A percentile compares a stretch with the other conserved stretches of the same genome.
Conservation (phyloP, 2,797 vertebrate species). For the Coilia nasus region DNA sequence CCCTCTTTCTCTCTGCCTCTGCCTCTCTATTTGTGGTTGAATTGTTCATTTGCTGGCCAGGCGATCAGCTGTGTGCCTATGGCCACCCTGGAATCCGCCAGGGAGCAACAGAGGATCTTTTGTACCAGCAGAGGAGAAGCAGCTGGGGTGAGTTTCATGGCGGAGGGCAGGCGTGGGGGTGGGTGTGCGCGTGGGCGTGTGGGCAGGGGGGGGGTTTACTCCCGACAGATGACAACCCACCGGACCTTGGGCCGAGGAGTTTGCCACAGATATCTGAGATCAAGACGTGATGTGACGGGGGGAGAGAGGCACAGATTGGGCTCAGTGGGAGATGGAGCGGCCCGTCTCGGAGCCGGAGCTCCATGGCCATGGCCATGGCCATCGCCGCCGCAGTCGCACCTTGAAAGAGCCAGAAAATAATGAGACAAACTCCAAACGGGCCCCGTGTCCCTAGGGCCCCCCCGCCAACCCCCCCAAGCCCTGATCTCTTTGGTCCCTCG, state of each 20-base stretch:
- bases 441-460: constrained; percentile 6
- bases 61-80: constrained; percentile 54
- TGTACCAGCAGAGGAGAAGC: constrained; percentile 27
- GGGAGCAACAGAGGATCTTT: constrained; percentile 28
- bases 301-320: neutral
- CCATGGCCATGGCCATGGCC: neutral
- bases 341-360: constrained; percentile 51
- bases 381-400: too few species aligned
- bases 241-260: neutral
- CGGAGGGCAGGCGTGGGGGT: constrained; percentile 1
- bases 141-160: neutral
- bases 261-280: neutral
- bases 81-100: constrained; percentile 39
- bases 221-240: neutral
- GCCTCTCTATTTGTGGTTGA: neutral
- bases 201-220: neutral
- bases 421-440: constrained; percentile 51
- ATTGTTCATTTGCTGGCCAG: constrained; percentile 44
- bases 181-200: too few species aligned
- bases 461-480: too few species aligned
- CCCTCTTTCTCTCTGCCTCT: neutral
- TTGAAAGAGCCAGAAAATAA: constrained; percentile 57
- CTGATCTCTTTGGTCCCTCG: constrained; percentile 41
- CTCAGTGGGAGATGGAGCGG: constrained; percentile 35
- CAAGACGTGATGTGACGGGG: neutral